phyloP scores from a whole-genome alignment of 1,140 invertebrate species.

The Pseudomyrmex cubaensis region DNA sequence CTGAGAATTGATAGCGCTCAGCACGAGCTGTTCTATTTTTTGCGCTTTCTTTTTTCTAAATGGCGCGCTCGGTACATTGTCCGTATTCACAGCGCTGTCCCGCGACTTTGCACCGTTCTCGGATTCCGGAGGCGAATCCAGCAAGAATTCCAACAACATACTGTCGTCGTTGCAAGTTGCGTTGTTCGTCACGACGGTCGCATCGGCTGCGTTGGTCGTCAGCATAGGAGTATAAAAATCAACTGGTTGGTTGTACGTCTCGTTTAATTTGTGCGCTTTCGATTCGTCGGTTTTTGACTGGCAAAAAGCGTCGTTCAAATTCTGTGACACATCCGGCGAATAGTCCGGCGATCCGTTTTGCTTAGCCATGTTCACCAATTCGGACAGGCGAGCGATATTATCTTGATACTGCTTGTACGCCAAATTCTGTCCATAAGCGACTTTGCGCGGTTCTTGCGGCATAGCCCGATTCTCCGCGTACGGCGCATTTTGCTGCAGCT shows the following conservation, averaged over 20 bases:
- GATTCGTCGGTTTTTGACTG: constrained; percentile 69
- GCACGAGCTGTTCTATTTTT: constrained; percentile 82
- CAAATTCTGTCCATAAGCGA: constrained; percentile 73
- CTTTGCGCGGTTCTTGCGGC: constrained; percentile 81
- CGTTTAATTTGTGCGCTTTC: constrained; percentile 78
- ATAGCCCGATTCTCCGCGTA: constrained; percentile 75
- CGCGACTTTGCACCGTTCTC: constrained; percentile 79
- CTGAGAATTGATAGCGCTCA: constrained; percentile 83
- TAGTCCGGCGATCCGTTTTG: constrained; percentile 72
- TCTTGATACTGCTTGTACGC: constrained; percentile 69
- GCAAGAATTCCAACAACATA: constrained; percentile 81
- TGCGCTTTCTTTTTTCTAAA: constrained; percentile 82
- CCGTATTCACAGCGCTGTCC: constrained; percentile 80
- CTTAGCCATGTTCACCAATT: constrained; percentile 35
- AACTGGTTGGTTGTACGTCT: constrained; percentile 74
- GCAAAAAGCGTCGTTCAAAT: constrained; percentile 83
- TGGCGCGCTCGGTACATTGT: constrained; percentile 78
- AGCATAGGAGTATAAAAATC: constrained; percentile 62
- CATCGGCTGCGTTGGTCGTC: constrained; percentile 60
- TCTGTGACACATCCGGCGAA: constrained; percentile 78
- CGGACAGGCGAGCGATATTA: constrained; percentile 58
- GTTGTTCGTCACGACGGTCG: constrained; percentile 82
- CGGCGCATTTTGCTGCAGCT: constrained; percentile 76
- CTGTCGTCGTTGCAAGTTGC: constrained; percentile 84
- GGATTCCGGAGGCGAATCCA: constrained; percentile 77